Evolutionary conservation across 2,888 invertebrate genomes (phyloP).

Genomic region (Papilio demoleus): DNA sequence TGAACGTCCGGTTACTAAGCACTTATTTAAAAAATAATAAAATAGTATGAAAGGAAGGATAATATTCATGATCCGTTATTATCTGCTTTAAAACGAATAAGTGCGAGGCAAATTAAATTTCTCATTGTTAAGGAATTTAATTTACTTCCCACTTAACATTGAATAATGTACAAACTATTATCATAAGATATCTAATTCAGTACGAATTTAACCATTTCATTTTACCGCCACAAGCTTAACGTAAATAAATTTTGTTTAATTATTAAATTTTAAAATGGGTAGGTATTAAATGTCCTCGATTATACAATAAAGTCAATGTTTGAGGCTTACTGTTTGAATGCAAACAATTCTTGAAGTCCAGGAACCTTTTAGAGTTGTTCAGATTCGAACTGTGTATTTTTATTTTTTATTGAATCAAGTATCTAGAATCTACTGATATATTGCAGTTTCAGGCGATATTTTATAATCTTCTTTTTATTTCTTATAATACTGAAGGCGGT

Average conservation of each 20-base stretch:
- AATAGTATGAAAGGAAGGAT: slow-evolving; percentile 13
- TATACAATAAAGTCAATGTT: slow-evolving; percentile 8
- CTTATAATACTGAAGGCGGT: too few relatives aligned
- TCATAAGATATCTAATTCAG: neutral
- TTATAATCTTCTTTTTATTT: too few relatives aligned
- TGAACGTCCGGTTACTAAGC: neutral
- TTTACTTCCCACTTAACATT: neutral
- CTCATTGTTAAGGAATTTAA: neutral
- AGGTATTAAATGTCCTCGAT: neutral
- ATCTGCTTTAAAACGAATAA: slow-evolving; percentile 14
- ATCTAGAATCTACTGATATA: neutral
- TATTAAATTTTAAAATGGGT: neutral
- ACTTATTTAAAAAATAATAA: neutral
- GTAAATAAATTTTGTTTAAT: too few relatives aligned
- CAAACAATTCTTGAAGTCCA: slow-evolving; percentile 19
- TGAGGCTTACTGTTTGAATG: slow-evolving; percentile 10
- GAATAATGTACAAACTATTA: neutral
- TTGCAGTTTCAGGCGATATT: too few relatives aligned
- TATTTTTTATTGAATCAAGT: neutral
- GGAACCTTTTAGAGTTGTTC: neutral
- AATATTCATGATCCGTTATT: slow-evolving; percentile 3
- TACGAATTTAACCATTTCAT: too few relatives aligned
- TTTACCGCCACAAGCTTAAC: too few relatives aligned
- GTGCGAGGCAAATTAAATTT: slow-evolving; percentile 3
- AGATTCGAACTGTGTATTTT: neutral